Evolutionary conservation across 2,113 vertebrate genomes (phyloP).

Genomic region (Cairina moschata): DNA sequence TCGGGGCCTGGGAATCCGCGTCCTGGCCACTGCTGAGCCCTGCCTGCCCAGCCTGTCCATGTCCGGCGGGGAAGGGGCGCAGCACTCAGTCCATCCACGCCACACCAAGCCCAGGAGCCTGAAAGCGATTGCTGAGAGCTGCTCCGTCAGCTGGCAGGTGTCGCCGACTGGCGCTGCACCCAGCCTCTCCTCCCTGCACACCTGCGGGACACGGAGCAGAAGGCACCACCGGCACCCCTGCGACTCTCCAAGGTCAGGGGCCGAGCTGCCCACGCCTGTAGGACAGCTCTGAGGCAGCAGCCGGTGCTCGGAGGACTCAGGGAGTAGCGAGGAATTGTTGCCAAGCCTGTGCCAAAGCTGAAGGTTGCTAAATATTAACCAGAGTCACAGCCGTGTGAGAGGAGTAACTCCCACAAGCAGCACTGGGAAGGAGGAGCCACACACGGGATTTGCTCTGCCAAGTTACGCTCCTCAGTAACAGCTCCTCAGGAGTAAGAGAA

Average conservation of each 20-base stretch:
- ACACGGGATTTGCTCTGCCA: rapidly evolving
- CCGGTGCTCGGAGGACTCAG: background rate
- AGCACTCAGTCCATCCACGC: background rate
- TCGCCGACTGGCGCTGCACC: background rate
- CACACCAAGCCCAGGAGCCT: background rate
- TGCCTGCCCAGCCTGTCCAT: conserved; percentile 6
- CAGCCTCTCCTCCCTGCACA: background rate
- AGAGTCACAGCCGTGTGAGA: background rate
- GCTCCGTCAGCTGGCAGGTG: background rate
- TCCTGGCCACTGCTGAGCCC: background rate
- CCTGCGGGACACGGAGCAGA: background rate
- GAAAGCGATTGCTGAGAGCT: rapidly evolving
- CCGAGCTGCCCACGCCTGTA: background rate
- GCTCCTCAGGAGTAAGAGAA: background rate
- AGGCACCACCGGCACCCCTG: background rate
- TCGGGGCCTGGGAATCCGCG: background rate
- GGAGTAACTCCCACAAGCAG: background rate
- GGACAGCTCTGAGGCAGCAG: background rate
- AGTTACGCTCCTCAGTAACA: background rate
- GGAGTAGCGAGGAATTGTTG: background rate
- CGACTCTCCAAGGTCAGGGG: background rate
- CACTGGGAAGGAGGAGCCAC: background rate
- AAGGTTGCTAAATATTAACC: background rate
- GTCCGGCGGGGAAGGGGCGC: background rate
- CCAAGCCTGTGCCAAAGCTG: background rate